phyloP scores from a whole-genome alignment of 1,140 invertebrate species.

The Lithobius niger region DNA sequence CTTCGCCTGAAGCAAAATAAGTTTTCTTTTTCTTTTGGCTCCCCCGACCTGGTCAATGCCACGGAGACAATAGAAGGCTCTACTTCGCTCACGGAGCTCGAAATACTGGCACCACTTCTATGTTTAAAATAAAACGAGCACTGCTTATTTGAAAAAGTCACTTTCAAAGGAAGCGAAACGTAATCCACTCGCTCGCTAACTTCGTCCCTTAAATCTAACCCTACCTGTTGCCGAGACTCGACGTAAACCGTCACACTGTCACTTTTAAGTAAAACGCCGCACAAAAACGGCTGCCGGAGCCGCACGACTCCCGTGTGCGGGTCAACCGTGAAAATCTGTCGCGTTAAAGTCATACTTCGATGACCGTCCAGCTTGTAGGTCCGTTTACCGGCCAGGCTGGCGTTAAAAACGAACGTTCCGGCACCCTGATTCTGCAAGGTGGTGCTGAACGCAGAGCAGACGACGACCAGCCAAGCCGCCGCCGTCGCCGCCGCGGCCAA shows the following conservation, averaged over 20 bases:
- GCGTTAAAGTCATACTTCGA: conserved; percentile 63
- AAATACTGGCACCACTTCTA: conserved; percentile 18
- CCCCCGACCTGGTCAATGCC: conserved; percentile 17
- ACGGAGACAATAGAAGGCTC: conserved; percentile 17
- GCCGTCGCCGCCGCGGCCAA: no score
- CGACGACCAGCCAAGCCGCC: no score
- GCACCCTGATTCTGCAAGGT: no score
- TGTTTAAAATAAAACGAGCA: conserved; percentile 43
- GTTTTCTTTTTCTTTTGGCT: conserved; percentile 6
- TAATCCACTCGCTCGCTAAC: conserved; percentile 66
- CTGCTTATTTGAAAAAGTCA: conserved; percentile 56
- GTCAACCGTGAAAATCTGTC: conserved; percentile 58
- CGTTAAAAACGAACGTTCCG: conserved; percentile 22
- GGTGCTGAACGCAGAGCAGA: no score
- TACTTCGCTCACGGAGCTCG: conserved; percentile 15
- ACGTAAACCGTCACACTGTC: conserved; percentile 72
- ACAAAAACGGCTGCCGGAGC: conserved; percentile 53
- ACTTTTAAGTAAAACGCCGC: conserved; percentile 65
- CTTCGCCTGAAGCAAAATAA: conserved; percentile 49
- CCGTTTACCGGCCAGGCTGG: conserved; percentile 17
- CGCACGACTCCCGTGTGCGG: conserved; percentile 55
- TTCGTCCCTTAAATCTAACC: conserved; percentile 23
- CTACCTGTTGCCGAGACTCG: conserved; percentile 48
- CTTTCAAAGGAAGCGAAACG: conserved; percentile 60
- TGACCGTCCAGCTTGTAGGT: conserved; percentile 57